Conservation (phyloP, 30 jellyfish, hydroid and myxozoan genomes). For the Aurelia sp. region DNA sequence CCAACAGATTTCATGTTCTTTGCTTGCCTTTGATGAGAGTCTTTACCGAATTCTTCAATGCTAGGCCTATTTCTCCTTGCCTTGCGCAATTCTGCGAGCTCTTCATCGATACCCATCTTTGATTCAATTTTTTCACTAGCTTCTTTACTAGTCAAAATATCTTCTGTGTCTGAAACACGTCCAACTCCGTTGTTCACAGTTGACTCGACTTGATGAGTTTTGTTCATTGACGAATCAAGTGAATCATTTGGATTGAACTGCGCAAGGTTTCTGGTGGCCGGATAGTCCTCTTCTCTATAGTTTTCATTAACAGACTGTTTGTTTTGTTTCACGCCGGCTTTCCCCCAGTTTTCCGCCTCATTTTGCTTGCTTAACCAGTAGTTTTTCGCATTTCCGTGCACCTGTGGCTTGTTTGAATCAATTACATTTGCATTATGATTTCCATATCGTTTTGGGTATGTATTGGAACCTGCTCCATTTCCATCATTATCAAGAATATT, state of each 20-base stretch:
- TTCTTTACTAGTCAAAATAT: too few relatives aligned
- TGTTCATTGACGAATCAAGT: not conserved
- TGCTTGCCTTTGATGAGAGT: too few relatives aligned
- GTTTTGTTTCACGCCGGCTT: conserved; percentile 20
- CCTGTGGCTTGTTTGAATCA: conserved; percentile 1
- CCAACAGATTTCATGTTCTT: conserved; percentile 15
- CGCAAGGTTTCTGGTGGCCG: conserved; percentile 50
- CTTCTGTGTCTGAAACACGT: not conserved
- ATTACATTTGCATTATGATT: not conserved
- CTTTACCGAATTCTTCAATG: too few relatives aligned
- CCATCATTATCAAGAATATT: not conserved
- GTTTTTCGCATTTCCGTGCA: conserved; percentile 1
- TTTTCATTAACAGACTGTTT: not conserved
- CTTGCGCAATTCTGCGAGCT: too few relatives aligned
- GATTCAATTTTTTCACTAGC: too few relatives aligned
- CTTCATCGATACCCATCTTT: too few relatives aligned
- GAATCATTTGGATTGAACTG: conserved; percentile 11
- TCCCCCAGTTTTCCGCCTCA: conserved; percentile 3
- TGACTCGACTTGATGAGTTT: not conserved
- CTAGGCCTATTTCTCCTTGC: too few relatives aligned
- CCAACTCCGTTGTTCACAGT: not conserved
- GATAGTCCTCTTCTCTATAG: conserved; percentile 4
- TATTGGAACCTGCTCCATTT: not conserved
- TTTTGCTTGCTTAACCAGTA: conserved; percentile 38
- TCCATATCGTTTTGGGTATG: not conserved